phyloP scores from a whole-genome alignment of 2,888 invertebrate genomes.

The Philopedon plagiatum region DNA sequence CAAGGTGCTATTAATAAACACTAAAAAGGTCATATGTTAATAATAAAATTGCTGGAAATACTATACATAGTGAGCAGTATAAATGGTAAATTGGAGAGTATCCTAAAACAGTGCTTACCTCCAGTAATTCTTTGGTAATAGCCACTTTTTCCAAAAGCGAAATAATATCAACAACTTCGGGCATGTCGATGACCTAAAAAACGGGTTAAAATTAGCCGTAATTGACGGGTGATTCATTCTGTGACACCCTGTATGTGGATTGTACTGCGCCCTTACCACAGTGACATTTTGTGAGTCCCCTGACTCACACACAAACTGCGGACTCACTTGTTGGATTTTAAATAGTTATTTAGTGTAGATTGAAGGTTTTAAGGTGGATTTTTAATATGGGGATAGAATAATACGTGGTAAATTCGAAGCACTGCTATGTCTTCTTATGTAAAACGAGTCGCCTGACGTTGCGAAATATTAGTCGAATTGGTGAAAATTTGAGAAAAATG shows the following conservation, averaged over 20 bases:
- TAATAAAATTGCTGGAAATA: constrained; percentile 4
- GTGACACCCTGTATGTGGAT: constrained; percentile 55
- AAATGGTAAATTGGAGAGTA: background rate
- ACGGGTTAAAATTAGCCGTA: constrained; percentile 49
- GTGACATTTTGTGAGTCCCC: constrained; percentile 44
- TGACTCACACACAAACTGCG: constrained; percentile 43
- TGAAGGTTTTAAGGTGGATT: constrained; percentile 22
- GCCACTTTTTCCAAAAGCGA: constrained; percentile 91
- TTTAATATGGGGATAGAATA: constrained; percentile 28
- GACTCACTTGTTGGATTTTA: constrained; percentile 45
- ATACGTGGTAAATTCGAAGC: constrained; percentile 54
- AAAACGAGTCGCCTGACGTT: constrained; percentile 60
- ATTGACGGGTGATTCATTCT: constrained; percentile 33
- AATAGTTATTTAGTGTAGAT: background rate
- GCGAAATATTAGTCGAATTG: constrained; percentile 57
- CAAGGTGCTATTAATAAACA: constrained; percentile 30
- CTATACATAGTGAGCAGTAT: constrained; percentile 3
- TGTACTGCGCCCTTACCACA: constrained; percentile 52
- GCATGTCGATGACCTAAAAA: constrained; percentile 94
- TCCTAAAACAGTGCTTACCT: constrained; percentile 73
- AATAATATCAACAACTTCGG: constrained; percentile 93
- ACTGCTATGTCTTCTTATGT: constrained; percentile 59
- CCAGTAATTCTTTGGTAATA: constrained; percentile 91
- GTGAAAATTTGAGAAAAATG: constrained; percentile 44
- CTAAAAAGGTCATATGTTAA: constrained; percentile 21